Base-by-base conservation (phyloP, 2,113 vertebrate species). In the Monopterus albus region DNA sequence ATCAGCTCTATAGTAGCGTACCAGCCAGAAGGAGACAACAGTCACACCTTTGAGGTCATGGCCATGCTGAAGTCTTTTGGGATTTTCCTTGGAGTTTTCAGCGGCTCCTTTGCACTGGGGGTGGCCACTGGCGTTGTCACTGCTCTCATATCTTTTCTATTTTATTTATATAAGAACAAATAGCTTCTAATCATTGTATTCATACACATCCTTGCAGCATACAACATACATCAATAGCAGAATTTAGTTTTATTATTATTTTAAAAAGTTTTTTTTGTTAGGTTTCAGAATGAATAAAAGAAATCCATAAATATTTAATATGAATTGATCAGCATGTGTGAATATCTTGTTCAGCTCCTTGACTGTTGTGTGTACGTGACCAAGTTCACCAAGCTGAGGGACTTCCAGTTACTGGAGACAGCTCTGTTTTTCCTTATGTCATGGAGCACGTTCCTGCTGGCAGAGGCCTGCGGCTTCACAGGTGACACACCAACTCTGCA, bases 371-470 rank as follows among this genome's bases (percentile, higher is more conserved):
- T 39, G 43, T 82, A 99, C 95, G 97, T 99, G 83, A 99, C 98
- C 21, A 99, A 99, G 75, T 99, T 99, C 87, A 99, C 98, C 42
- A 99, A 98, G 65, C 92, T 99, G 69, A 93, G 96, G 15, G 98
- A 99, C 79, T 99, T 99, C 89, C 96, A 91, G 0, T 86, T 99
- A 78, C 78, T 99, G 90, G 98, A 99, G 93, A 99, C 97, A 0
- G 97, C 97, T 3, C 84, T 99, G 55, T 99, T 99, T 86, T 99
- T 99, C 92, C 76, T 99, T 87, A 98, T 99, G 97, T 99, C 98
- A 23, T 99, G 97, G 98, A 98, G 97, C 88, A 99, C 98, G 0
- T 99, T 99, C 73, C 94, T 99, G 21, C 87, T 99, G 89, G 98
- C 98, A 0, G 97, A 99, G 86, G 97, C 98, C 0, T 99, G 97